phyloP scores from a whole-genome alignment of 1,140 invertebrate species.

The Drosophila repletoides region DNA sequence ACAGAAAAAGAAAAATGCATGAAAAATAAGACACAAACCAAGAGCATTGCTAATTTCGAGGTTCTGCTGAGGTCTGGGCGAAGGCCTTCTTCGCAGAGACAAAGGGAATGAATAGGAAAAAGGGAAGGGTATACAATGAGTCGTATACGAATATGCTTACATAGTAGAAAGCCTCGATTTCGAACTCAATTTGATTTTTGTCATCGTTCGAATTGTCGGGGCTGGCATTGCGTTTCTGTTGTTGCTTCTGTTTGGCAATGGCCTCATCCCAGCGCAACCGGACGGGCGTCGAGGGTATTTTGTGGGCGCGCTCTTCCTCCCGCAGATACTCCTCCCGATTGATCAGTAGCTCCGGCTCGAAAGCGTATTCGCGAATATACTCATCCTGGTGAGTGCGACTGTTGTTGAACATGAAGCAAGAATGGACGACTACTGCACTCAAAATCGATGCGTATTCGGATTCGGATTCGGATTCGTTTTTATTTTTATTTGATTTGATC shows the following conservation, averaged over 20 bases:
- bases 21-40: constrained; percentile 9
- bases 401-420: constrained; percentile 77
- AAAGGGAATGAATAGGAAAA: background rate
- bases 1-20: constrained; percentile 5
- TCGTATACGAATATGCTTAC: constrained; percentile 53
- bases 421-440: constrained; percentile 12
- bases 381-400: constrained; percentile 73
- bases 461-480: background rate
- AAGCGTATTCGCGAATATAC: constrained; percentile 81
- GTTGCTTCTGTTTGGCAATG: constrained; percentile 69
- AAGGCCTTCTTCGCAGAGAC: constrained; percentile 23
- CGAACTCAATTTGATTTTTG: constrained; percentile 77
- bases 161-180: constrained; percentile 82
- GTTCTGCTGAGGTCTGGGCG: constrained; percentile 42
- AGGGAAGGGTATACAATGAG: background rate
- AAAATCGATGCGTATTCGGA: constrained; percentile 11
- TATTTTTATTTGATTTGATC: background rate
- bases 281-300: constrained; percentile 53
- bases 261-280: constrained; percentile 72
- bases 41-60: constrained; percentile 27
- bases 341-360: constrained; percentile 81
- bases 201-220: constrained; percentile 58
- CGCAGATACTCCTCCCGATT: constrained; percentile 77
- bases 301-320: constrained; percentile 58
- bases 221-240: constrained; percentile 50